These are phyloP conservation scores for Crotalus tigris DNA, from an alignment of 2,113 vertebrate genomes.

Conservation along the genomic window DNA sequence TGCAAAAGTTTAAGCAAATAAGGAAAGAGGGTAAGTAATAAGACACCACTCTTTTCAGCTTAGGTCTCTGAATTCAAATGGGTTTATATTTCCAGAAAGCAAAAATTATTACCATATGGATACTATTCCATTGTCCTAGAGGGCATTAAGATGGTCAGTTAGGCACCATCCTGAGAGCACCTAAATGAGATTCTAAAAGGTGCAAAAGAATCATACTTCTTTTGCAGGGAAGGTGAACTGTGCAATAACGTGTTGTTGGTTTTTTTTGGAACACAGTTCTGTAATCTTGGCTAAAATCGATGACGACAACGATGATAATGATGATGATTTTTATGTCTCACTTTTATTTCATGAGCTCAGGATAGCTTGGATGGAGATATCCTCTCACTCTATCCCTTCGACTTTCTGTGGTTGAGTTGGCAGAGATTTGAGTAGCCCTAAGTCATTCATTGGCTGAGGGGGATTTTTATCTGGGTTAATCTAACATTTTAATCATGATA, in stretches of 20 bases:
- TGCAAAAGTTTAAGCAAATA: slow-evolving; percentile 33
- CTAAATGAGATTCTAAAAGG: background rate
- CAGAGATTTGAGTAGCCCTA: background rate
- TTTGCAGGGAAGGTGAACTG: background rate
- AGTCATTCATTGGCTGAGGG: background rate
- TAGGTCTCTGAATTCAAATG: slow-evolving; percentile 47
- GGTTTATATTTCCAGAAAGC: slow-evolving; percentile 22
- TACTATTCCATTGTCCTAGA: slow-evolving; percentile 31
- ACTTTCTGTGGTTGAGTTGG: background rate
- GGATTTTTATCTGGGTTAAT: background rate
- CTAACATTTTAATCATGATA: background rate
- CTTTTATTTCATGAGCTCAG: background rate
- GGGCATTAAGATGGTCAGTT: slow-evolving; percentile 48
- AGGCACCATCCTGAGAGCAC: slow-evolving; percentile 1
- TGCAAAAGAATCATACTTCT: background rate
- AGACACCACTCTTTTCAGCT: slow-evolving; percentile 44
- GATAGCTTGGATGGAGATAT: background rate
- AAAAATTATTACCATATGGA: slow-evolving; percentile 56
- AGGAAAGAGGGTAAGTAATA: slow-evolving; percentile 42
- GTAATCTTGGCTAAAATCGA: background rate
- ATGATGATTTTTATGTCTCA: background rate
- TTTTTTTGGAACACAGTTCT: background rate
- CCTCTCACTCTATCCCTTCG: background rate
- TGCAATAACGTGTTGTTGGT: background rate
- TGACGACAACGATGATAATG: background rate